Percentiles rank a stretch among this genome's conserved stretches.
Evolutionary conservation across 2,797 vertebrate genomes (phyloP).

Genomic region (Halcyon badia): DNA sequence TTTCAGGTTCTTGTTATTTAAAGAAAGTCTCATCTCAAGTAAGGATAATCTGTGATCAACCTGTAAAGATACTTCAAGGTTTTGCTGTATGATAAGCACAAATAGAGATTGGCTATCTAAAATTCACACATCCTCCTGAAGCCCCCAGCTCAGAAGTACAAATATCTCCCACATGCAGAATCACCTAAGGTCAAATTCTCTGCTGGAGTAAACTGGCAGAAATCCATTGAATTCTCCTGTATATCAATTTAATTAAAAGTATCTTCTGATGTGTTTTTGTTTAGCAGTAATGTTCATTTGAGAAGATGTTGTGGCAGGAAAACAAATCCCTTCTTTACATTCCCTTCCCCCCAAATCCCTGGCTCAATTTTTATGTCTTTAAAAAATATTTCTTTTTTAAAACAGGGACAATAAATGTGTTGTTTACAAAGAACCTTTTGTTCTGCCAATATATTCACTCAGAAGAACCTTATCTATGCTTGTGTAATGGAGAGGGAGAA

Average conservation of each 20-base stretch:
- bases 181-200: constrained; percentile 39
- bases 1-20: background rate
- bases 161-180: constrained; percentile 10
- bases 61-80: background rate
- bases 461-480: background rate
- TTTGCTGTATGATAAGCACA: background rate
- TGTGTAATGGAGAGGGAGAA: background rate
- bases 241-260: constrained; percentile 70
- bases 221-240: constrained; percentile 30
- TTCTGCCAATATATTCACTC: background rate
- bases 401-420: background rate
- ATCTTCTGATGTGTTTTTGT: constrained; percentile 58
- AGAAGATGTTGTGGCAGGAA: constrained; percentile 47
- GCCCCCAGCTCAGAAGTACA: background rate
- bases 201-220: constrained; percentile 52
- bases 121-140: background rate
- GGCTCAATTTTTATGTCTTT: background rate
- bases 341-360: background rate
- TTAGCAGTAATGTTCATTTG: constrained; percentile 40
- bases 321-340: background rate
- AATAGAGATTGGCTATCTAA: constrained; percentile 2
- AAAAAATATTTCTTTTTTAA: constrained; percentile 22
- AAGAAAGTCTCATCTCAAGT: background rate
- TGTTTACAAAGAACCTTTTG: constrained; percentile 27
- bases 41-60: background rate